These are phyloP conservation scores for Cynopterus brachyotis DNA, from an alignment of 2,113 vertebrate genomes.

Conservation along the genomic window DNA sequence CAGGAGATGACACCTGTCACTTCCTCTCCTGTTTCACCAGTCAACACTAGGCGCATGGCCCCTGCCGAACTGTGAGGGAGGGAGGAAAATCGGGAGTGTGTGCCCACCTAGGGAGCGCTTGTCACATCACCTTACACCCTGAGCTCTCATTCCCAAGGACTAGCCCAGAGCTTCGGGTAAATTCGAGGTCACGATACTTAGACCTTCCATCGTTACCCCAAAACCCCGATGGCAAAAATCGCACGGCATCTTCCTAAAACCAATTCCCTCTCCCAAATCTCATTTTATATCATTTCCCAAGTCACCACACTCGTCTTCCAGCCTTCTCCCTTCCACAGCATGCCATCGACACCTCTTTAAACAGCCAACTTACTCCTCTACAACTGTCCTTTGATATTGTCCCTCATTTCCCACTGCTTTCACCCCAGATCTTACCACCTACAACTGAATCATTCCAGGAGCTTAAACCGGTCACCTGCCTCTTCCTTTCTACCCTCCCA, in stretches of 20 bases:
- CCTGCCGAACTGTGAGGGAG: neutral
- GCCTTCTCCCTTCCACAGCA: neutral
- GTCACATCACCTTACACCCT: neutral
- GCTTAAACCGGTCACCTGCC: neutral
- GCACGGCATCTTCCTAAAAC: neutral
- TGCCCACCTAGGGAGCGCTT: accelerated
- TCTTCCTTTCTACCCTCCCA: neutral
- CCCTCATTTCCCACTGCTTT: neutral
- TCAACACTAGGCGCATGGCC: neutral
- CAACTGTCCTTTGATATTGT: neutral
- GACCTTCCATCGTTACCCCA: neutral
- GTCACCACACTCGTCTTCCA: neutral
- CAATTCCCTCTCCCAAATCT: neutral
- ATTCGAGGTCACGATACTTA: neutral
- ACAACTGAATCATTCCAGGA: neutral
- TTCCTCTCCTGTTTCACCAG: neutral
- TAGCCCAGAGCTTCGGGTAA: neutral
- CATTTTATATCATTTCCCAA: neutral
- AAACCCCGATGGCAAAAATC: neutral
- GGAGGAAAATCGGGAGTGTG: neutral
- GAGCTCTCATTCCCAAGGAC: neutral
- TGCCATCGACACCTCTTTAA: neutral
- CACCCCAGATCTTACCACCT: neutral
- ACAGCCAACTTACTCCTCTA: neutral
- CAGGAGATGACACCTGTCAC: neutral